phyloP scores from a whole-genome alignment of 2,888 invertebrate species.

The Dusona sp. region DNA sequence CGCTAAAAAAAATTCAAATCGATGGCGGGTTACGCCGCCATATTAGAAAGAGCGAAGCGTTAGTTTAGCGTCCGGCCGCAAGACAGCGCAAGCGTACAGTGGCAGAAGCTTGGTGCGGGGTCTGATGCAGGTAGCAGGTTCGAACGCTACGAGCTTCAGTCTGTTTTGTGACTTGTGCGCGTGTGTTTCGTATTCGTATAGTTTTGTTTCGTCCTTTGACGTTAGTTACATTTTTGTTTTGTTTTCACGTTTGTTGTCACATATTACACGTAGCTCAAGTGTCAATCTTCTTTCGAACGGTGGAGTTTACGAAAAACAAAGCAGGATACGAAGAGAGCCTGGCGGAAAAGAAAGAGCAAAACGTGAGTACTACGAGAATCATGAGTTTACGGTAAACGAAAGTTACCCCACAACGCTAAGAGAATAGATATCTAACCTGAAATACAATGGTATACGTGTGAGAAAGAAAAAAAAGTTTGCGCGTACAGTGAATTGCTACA shows the following conservation, averaged over 20 bases:
- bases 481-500: not conserved
- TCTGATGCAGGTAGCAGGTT: conserved; percentile 49
- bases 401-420: conserved; percentile 33
- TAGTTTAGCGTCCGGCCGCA: conserved; percentile 24
- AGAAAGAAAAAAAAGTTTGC: conserved; percentile 10
- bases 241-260: conserved; percentile 26
- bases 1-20: conserved; percentile 22
- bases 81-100: conserved; percentile 27
- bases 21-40: conserved; percentile 41
- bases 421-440: conserved; percentile 51
- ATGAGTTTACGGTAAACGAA: conserved; percentile 50
- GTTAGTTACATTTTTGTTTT: conserved; percentile 51
- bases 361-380: conserved; percentile 56
- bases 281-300: conserved; percentile 3
- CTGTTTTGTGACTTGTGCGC: conserved; percentile 79
- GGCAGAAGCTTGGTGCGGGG: conserved; percentile 60
- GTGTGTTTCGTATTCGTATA: conserved; percentile 71
- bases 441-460: conserved; percentile 30
- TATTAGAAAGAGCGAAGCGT: conserved; percentile 1
- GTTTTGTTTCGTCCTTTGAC: conserved; percentile 63
- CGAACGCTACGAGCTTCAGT: conserved; percentile 71
- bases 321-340: conserved; percentile 17
- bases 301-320: conserved; percentile 13
- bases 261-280: conserved; percentile 8
- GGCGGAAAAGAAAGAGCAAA: conserved; percentile 23